Conservation (phyloP, 1,140 invertebrate species). For the Cotesia chilonis region DNA sequence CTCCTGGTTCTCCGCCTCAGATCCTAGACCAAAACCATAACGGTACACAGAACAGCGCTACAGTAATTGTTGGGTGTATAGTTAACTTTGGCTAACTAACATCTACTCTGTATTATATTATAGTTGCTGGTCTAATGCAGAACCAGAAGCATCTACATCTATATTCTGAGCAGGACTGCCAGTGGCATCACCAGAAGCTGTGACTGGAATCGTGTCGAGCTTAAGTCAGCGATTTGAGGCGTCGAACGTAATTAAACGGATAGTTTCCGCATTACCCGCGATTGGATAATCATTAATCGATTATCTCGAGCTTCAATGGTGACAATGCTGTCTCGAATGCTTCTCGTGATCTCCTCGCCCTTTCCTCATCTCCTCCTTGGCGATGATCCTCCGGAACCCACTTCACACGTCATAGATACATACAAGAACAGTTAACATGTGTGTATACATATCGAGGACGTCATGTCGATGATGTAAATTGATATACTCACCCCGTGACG, state of each 20-base stretch:
- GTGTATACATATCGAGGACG: no score
- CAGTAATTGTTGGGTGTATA: no score
- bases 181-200: not conserved
- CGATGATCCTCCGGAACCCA: no score
- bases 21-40: conserved; percentile 35
- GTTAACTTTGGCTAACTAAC: no score
- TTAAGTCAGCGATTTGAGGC: conserved; percentile 53
- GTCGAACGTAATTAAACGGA: conserved; percentile 65
- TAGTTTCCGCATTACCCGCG: conserved; percentile 65
- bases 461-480: no score
- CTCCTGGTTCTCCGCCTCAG: conserved; percentile 35
- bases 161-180: not conserved
- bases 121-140: not conserved
- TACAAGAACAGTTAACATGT: no score
- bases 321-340: conserved; percentile 31
- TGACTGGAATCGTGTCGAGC: conserved; percentile 36
- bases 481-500: no score
- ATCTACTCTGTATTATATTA: not conserved
- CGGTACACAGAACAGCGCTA: conserved; percentile 21
- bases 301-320: conserved; percentile 50
- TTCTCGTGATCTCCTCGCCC: no score
- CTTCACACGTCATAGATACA: no score
- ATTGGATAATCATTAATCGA: conserved; percentile 65
- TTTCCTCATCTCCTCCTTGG: no score
- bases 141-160: not conserved